Conservation (phyloP, 2,888 invertebrate species). For the Patella depressa region DNA sequence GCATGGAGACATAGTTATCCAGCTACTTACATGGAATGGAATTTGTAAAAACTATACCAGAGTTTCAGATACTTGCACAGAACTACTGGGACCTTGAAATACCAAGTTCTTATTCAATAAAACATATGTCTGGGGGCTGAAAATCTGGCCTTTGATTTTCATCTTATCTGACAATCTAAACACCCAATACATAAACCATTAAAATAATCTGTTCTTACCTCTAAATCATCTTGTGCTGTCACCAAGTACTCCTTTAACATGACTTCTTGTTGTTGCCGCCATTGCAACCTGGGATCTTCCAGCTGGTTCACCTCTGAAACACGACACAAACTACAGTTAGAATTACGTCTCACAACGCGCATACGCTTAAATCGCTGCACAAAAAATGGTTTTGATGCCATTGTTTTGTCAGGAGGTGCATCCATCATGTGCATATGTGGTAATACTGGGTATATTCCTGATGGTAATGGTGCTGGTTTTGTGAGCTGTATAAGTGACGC, state of each 20-base stretch:
- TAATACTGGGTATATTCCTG: background rate
- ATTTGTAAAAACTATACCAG: too few species aligned
- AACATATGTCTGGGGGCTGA: too few species aligned
- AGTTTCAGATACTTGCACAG: too few species aligned
- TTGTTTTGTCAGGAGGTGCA: background rate
- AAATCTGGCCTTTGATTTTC: too few species aligned
- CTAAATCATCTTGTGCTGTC: slow-evolving; percentile 94
- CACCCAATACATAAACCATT: too few species aligned
- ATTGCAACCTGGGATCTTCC: slow-evolving; percentile 96
- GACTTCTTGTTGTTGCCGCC: slow-evolving; percentile 95
- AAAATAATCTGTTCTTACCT: slow-evolving; percentile 76
- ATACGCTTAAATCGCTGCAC: background rate
- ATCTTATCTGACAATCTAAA: too few species aligned
- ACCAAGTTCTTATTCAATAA: too few species aligned
- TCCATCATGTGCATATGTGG: background rate
- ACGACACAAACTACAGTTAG: slow-evolving; percentile 36
- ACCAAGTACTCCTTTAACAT: slow-evolving; percentile 97
- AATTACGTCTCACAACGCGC: background rate
- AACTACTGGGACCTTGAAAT: too few species aligned
- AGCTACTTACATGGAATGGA: too few species aligned
- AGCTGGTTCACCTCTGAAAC: slow-evolving; percentile 91
- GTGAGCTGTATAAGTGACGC: background rate
- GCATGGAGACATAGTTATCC: too few species aligned
- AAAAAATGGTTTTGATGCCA: background rate
- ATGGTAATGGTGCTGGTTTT: background rate